A percentile compares a stretch with the other conserved stretches of the same genome.
Conservation (phyloP, 2,888 invertebrate species). For the Zhengitettix transpicula region DNA sequence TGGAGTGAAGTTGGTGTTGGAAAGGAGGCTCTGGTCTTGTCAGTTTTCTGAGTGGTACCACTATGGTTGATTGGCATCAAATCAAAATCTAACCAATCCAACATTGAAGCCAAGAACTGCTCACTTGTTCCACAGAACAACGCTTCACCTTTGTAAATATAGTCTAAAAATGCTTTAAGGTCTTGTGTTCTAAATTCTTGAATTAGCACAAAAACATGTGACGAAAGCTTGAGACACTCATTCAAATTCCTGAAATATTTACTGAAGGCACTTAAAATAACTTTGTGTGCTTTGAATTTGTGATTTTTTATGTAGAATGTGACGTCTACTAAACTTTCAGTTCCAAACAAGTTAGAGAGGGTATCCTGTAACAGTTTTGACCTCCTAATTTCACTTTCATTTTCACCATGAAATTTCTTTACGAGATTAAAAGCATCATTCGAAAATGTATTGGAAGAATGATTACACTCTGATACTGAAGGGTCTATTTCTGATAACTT, state of each 20-base stretch:
- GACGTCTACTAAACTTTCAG: conserved; percentile 10
- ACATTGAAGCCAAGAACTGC: conserved; percentile 8
- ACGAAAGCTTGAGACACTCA: not conserved
- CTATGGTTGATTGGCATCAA: conserved; percentile 2
- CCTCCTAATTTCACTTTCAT: not conserved
- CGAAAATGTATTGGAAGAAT: not conserved
- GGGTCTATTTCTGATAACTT: not conserved
- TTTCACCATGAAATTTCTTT: not conserved
- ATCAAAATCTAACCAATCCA: conserved; percentile 11
- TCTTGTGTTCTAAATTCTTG: conserved; percentile 1
- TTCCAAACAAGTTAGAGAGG: not conserved
- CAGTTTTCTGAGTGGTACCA: too few species aligned
- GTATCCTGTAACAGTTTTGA: not conserved
- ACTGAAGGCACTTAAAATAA: conserved; percentile 8
- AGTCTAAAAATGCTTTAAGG: conserved; percentile 8
- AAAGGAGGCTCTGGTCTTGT: too few species aligned
- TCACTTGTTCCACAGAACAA: conserved; percentile 6
- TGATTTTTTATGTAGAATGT: conserved; percentile 3
- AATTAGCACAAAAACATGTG: conserved; percentile 7
- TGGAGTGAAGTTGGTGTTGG: too few species aligned
- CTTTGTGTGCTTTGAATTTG: conserved; percentile 8
- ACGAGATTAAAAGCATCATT: not conserved
- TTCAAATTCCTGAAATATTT: conserved; percentile 7
- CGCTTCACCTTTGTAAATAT: conserved; percentile 10
- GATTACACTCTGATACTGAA: conserved; percentile 1